A percentile compares a stretch with the other conserved stretches of the same genome.
Conservation (phyloP, 2,113 vertebrate genomes). For the Procavia capensis region DNA sequence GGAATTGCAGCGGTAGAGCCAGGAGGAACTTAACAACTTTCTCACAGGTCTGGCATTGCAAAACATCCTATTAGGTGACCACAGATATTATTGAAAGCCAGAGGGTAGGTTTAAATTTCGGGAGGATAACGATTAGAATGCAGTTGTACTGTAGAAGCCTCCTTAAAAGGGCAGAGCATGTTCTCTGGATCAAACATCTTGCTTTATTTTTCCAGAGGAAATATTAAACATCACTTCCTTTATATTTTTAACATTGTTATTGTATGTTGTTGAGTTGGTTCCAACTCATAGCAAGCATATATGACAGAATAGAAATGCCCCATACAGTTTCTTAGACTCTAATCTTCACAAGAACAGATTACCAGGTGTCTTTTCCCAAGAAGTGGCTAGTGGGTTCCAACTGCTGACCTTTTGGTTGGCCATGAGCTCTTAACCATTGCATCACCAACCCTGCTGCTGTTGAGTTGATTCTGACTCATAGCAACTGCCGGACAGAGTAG, state of each 20-base stretch:
- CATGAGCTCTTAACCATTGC: background rate
- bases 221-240: background rate
- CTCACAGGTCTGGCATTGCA: background rate
- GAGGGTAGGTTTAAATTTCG: background rate
- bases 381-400: background rate
- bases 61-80: background rate
- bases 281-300: background rate
- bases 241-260: background rate
- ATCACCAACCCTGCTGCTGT: background rate
- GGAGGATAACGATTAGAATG: background rate
- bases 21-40: background rate
- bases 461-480: too few relatives aligned
- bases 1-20: background rate
- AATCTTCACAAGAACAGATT: background rate
- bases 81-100: background rate
- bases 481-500: too few relatives aligned
- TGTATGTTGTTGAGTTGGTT: background rate
- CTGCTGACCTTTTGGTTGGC: background rate
- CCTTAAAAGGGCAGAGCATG: background rate
- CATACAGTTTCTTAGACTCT: background rate
- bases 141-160: background rate
- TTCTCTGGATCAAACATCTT: background rate
- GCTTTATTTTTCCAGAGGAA: background rate
- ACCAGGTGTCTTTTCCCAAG: background rate
- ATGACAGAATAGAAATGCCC: background rate